Conservation (phyloP, 1,140 invertebrate species). For the Polypedilum pembai region DNA sequence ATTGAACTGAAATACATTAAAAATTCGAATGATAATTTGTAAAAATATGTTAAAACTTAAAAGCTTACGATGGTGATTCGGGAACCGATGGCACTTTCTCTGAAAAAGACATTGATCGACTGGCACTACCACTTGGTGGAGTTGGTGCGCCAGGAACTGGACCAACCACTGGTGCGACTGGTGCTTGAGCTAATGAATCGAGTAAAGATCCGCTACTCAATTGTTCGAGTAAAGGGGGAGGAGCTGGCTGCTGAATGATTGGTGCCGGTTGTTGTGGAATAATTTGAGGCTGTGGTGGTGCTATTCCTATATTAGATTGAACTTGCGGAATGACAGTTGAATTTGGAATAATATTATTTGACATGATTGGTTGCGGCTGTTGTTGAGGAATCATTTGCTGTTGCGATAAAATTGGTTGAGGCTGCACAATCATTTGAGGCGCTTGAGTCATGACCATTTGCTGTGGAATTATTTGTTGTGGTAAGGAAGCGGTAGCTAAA, state of each 20-base stretch:
- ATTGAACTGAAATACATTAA: constrained; percentile 40
- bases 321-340: constrained; percentile 37
- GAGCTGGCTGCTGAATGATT: constrained; percentile 35
- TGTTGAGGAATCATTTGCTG: constrained; percentile 31
- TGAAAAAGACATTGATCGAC: constrained; percentile 43
- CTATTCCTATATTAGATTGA: constrained; percentile 32
- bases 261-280: constrained; percentile 34
- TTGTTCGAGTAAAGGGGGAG: constrained; percentile 32
- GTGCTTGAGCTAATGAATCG: constrained; percentile 28
- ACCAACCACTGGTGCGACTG: constrained; percentile 31
- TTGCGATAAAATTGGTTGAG: constrained; percentile 30
- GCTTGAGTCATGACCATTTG: constrained; percentile 32
- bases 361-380: constrained; percentile 19
- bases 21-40: background rate
- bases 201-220: constrained; percentile 28
- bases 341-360: constrained; percentile 30
- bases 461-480: constrained; percentile 32
- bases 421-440: constrained; percentile 31
- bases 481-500: constrained; percentile 27
- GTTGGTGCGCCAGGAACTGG: constrained; percentile 36
- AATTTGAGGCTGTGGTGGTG: constrained; percentile 35
- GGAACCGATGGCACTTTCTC: constrained; percentile 42
- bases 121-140: constrained; percentile 42
- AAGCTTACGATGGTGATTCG: constrained; percentile 48
- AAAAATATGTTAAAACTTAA: background rate